These are phyloP conservation scores for Bubalus kerabau DNA, from an alignment of 2,113 vertebrate genomes.

Conservation along the genomic window DNA sequence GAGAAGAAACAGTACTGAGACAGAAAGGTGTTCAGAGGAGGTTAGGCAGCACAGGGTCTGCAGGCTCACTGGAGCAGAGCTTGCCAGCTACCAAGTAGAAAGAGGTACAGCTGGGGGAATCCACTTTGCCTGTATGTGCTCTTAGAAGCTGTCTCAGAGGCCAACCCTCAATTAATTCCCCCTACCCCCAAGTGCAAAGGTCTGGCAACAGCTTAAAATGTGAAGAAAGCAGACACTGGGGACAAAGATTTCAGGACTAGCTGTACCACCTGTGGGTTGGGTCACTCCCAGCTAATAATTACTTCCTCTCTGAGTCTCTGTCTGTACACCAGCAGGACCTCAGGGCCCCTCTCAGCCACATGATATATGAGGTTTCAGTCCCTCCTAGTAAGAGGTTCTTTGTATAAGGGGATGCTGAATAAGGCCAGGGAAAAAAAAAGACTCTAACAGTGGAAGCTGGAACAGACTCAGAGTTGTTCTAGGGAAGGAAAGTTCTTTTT, in stretches of 20 bases:
- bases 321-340: not conserved
- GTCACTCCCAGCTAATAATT: not conserved
- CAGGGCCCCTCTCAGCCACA: not conserved
- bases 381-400: not conserved
- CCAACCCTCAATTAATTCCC: not conserved
- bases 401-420: not conserved
- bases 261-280: not conserved
- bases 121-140: not conserved
- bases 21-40: not conserved
- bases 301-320: not conserved
- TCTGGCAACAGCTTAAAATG: not conserved
- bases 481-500: not conserved
- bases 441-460: not conserved
- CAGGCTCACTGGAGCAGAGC: not conserved
- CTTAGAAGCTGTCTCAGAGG: not conserved
- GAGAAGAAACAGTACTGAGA: not conserved
- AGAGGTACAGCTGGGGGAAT: not conserved
- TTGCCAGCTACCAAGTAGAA: not conserved
- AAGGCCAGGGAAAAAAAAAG: not conserved
- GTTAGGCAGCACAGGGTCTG: not conserved
- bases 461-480: not conserved
- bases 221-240: not conserved
- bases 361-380: not conserved
- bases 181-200: not conserved
- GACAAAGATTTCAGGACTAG: not conserved